Evolutionary conservation across 2,888 invertebrate species (phyloP).

Genomic region (Pediacus dermestoides): DNA sequence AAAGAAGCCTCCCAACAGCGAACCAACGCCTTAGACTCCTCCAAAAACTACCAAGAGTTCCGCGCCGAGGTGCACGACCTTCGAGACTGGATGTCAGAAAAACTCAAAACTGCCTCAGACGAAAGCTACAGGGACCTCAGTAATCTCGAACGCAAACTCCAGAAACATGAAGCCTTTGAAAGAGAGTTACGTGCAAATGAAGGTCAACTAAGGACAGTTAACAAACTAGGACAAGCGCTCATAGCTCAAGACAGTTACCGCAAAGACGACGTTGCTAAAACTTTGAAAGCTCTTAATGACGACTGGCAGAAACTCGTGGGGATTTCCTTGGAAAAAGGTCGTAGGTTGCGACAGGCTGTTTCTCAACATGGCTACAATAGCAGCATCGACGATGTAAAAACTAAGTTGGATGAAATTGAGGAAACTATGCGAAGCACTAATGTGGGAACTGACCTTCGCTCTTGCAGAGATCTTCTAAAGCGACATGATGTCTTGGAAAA

Average conservation of each 20-base stretch:
- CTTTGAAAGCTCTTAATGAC: constrained; percentile 66
- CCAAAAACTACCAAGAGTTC: constrained; percentile 89
- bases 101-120: constrained; percentile 85
- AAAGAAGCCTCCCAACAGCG: constrained; percentile 72
- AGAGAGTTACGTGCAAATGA: constrained; percentile 92
- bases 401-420: constrained; percentile 83
- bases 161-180: constrained; percentile 96
- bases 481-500: constrained; percentile 86
- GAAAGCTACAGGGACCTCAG: constrained; percentile 88
- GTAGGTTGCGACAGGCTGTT: constrained; percentile 82
- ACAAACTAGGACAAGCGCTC: constrained; percentile 72
- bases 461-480: constrained; percentile 85
- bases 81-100: constrained; percentile 86
- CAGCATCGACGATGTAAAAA: constrained; percentile 84
- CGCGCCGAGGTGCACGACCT: constrained; percentile 89
- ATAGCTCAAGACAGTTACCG: constrained; percentile 69
- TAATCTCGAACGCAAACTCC: constrained; percentile 86
- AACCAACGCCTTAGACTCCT: constrained; percentile 72
- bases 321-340: constrained; percentile 62
- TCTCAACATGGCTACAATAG: constrained; percentile 76
- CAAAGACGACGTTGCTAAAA: constrained; percentile 65
- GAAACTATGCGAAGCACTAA: constrained; percentile 73
- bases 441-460: constrained; percentile 83
- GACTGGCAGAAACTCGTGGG: constrained; percentile 75
- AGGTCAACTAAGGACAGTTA: constrained; percentile 82